phyloP scores from a whole-genome alignment of 2,888 invertebrate species.

The Apotomis turbidana region DNA sequence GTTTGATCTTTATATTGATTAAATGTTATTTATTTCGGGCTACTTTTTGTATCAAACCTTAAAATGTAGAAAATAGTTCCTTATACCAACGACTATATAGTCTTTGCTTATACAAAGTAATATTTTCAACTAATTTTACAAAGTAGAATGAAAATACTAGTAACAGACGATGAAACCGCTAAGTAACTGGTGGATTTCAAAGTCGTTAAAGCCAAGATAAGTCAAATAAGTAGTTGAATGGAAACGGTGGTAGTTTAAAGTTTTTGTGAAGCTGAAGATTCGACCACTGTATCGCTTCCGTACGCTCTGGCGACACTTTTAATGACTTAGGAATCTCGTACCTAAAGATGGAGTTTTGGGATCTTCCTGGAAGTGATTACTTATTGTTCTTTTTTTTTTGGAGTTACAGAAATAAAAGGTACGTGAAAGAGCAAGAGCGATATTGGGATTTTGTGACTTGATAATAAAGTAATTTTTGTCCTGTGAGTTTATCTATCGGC shows the following conservation, averaged over 20 bases:
- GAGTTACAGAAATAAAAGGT: neutral
- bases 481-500: too few species aligned
- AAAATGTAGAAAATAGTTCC: too few species aligned
- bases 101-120: too few species aligned
- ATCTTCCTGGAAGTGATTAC: neutral
- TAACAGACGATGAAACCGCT: constrained; percentile 44
- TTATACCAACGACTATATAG: too few species aligned
- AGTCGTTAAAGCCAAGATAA: constrained; percentile 67
- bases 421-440: neutral
- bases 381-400: neutral
- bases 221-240: constrained; percentile 71
- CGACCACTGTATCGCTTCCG: constrained; percentile 72
- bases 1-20: too few species aligned
- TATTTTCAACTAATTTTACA: neutral
- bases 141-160: neutral
- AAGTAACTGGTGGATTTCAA: constrained; percentile 64
- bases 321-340: constrained; percentile 63
- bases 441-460: too few species aligned
- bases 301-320: constrained; percentile 77
- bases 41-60: too few species aligned
- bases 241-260: constrained; percentile 72
- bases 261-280: constrained; percentile 73
- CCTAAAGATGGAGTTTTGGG: constrained; percentile 12
- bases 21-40: too few species aligned
- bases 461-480: too few species aligned